phyloP scores from a whole-genome alignment of 2,888 invertebrate species.

The Carterocephalus palaemon region DNA sequence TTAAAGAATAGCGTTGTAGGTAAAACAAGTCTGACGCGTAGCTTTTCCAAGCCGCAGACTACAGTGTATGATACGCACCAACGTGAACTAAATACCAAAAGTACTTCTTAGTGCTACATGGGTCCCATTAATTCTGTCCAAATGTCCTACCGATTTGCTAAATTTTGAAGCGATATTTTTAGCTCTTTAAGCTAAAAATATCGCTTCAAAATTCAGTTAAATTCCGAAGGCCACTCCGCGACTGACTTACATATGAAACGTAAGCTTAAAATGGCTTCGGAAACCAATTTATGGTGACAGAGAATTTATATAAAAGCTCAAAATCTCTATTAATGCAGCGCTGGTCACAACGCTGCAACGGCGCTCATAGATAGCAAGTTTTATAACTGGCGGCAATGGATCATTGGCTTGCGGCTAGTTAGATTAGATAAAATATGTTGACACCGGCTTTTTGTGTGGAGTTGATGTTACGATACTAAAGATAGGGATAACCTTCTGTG shows the following conservation, averaged over 20 bases:
- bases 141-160: no score
- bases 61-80: no score
- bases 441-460: not conserved
- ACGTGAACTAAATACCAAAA: no score
- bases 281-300: slow-evolving; percentile 21
- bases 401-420: no score
- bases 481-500: no score
- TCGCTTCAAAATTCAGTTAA: slow-evolving; percentile 14
- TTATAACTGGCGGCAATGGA: slow-evolving; percentile 12
- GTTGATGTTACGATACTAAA: no score
- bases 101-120: no score
- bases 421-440: not conserved
- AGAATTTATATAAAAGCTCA: slow-evolving; percentile 20
- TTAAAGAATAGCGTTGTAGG: no score
- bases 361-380: slow-evolving; percentile 1
- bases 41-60: no score
- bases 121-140: no score
- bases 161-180: no score
- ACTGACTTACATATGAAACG: slow-evolving; percentile 20
- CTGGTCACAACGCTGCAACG: slow-evolving; percentile 14
- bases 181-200: slow-evolving; percentile 12
- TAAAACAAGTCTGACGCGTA: no score
- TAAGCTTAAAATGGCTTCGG: slow-evolving; percentile 18
- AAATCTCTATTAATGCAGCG: slow-evolving; percentile 20
- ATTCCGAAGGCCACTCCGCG: slow-evolving; percentile 6